phyloP scores from a whole-genome alignment of 2,888 invertebrate genomes.

The Coelopa pilipes region DNA sequence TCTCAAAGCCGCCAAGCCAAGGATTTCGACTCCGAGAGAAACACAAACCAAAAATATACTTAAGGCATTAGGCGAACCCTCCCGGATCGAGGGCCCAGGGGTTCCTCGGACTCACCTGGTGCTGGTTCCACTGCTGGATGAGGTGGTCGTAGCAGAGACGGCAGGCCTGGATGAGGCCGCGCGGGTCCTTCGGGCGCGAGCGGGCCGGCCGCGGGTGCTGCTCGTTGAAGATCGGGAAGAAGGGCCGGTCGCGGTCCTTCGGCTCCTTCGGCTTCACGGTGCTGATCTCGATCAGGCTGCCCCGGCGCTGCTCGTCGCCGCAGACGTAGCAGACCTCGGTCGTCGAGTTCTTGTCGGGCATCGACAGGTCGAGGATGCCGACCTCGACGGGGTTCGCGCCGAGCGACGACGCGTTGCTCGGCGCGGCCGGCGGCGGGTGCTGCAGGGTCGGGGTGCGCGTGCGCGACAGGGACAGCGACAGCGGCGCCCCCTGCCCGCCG shows the following conservation, averaged over 20 bases:
- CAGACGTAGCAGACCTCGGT: slow-evolving; percentile 92
- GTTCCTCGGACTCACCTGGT: slow-evolving; percentile 69
- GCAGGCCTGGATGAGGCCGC: slow-evolving; percentile 83
- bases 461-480: too few relatives aligned
- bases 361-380: slow-evolving; percentile 87
- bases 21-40: too few relatives aligned
- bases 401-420: slow-evolving; percentile 45
- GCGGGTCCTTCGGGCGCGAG: slow-evolving; percentile 87
- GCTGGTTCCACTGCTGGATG: slow-evolving; percentile 87
- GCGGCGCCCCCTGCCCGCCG: too few relatives aligned
- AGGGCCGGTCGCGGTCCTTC: slow-evolving; percentile 69
- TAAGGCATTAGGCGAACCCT: too few relatives aligned
- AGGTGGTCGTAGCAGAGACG: slow-evolving; percentile 86
- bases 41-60: too few relatives aligned
- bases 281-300: slow-evolving; percentile 79
- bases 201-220: slow-evolving; percentile 87
- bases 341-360: slow-evolving; percentile 92
- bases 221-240: slow-evolving; percentile 79
- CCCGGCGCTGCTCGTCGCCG: slow-evolving; percentile 87
- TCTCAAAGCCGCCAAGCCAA: too few relatives aligned
- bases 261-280: slow-evolving; percentile 71
- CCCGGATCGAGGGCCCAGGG: not conserved
- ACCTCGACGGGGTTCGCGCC: slow-evolving; percentile 73
- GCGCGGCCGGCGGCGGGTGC: slow-evolving; percentile 51
- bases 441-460: slow-evolving; percentile 39